Evolutionary conservation across 2,888 invertebrate species (phyloP).

Genomic region (Taenaris catops): DNA sequence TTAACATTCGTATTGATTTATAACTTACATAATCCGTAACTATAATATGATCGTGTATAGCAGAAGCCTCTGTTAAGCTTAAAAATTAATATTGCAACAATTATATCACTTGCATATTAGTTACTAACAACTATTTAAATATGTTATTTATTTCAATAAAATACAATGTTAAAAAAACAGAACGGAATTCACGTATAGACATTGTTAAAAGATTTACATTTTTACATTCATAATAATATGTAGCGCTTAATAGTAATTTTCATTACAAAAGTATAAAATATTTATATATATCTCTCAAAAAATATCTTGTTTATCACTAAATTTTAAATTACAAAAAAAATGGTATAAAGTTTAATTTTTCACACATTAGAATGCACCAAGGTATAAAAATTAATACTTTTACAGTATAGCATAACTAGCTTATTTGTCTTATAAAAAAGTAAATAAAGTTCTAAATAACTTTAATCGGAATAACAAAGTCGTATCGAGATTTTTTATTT

Average conservation of each 20-base stretch:
- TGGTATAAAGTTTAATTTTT: conserved; percentile 22
- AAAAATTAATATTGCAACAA: conserved; percentile 74
- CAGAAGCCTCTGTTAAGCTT: conserved; percentile 38
- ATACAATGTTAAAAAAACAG: no score
- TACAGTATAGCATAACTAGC: not conserved
- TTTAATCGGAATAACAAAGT: no score
- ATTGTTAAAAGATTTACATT: conserved; percentile 51
- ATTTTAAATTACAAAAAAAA: conserved; percentile 13
- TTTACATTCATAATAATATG: conserved; percentile 50
- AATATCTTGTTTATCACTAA: conserved; percentile 22
- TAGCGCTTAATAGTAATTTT: conserved; percentile 29
- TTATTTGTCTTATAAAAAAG: no score
- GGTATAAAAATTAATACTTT: conserved; percentile 25
- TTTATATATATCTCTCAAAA: conserved; percentile 10
- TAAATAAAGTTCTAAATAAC: no score
- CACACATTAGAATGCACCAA: conserved; percentile 29
- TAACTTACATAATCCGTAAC: conserved; percentile 34
- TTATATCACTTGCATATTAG: conserved; percentile 67
- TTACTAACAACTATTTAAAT: conserved; percentile 27
- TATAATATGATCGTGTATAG: conserved; percentile 14
- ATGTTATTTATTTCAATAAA: no score
- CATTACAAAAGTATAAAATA: conserved; percentile 18
- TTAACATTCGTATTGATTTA: conserved; percentile 51
- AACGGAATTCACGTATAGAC: no score
- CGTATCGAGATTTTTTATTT: no score